Evolutionary conservation across 2,797 vertebrate species (phyloP).

Genomic region (Linurgus olivaceus): DNA sequence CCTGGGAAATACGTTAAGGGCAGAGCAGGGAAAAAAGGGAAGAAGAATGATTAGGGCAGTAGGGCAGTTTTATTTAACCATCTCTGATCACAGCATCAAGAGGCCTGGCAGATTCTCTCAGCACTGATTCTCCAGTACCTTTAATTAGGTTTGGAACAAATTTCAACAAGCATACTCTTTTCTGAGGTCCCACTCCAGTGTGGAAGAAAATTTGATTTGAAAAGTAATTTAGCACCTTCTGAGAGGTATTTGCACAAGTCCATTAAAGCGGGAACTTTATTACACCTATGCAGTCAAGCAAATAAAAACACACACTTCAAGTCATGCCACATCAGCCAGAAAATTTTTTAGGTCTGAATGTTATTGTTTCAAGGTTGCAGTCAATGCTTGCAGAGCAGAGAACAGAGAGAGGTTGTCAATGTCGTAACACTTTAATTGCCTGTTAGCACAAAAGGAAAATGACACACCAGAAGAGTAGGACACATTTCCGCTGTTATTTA

Average conservation of each 20-base stretch:
- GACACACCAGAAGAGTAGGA: background rate
- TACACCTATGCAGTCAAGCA: conserved; percentile 34
- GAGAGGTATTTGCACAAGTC: conserved; percentile 8
- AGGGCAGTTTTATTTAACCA: background rate
- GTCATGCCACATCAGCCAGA: conserved; percentile 11
- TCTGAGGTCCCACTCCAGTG: background rate
- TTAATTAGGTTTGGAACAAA: background rate
- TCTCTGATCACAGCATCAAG: background rate
- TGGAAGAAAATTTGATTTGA: background rate
- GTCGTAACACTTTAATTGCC: conserved; percentile 30
- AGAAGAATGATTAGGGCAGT: background rate
- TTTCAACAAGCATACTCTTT: background rate
- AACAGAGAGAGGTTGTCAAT: conserved; percentile 2
- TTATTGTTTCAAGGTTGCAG: conserved; percentile 31
- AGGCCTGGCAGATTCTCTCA: background rate
- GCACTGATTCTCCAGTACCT: background rate
- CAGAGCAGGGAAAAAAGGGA: background rate
- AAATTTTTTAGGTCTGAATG: conserved; percentile 14
- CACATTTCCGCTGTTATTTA: conserved; percentile 23
- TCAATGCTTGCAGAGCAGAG: background rate
- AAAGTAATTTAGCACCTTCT: background rate
- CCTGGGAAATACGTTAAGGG: conserved; percentile 71
- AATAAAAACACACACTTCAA: conserved; percentile 28
- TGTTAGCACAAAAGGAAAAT: conserved; percentile 23
- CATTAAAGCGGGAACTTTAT: conserved; percentile 35